Percentiles rank a stretch among this genome's conserved stretches.
phyloP scores from a whole-genome alignment of 2,113 vertebrate species.

The Potamarius usumacintae region DNA sequence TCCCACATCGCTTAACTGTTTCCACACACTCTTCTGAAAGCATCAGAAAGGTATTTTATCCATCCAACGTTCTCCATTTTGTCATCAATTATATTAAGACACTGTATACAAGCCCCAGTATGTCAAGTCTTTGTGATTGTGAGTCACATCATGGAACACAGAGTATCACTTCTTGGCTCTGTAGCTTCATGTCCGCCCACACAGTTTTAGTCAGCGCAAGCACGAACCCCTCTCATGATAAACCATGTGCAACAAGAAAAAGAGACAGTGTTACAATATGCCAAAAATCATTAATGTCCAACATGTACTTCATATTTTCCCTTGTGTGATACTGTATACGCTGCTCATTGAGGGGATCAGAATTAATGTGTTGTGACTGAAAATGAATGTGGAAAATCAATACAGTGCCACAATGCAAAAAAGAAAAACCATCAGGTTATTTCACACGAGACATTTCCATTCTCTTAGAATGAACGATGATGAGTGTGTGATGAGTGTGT shows the following conservation, averaged over 20 bases:
- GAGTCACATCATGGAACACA: conserved; percentile 35
- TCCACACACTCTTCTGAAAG: conserved; percentile 20
- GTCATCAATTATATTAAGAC: neutral
- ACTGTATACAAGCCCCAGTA: neutral
- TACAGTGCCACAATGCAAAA: neutral
- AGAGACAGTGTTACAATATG: neutral
- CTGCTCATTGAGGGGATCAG: neutral
- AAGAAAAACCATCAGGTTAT: neutral
- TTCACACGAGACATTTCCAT: neutral
- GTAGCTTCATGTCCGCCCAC: conserved; percentile 37
- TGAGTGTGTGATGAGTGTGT: neutral
- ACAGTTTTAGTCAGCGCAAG: conserved; percentile 36
- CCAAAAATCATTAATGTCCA: neutral
- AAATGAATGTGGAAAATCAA: conserved; percentile 8
- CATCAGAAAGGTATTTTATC: conserved; percentile 1
- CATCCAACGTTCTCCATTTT: conserved; percentile 2
- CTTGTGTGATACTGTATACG: neutral
- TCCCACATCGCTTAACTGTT: conserved; percentile 34
- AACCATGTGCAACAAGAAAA: conserved; percentile 22
- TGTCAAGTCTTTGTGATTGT: conserved; percentile 3
- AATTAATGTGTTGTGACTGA: too few species aligned
- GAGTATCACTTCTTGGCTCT: conserved; percentile 41
- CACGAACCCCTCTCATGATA: conserved; percentile 27
- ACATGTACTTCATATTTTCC: neutral
- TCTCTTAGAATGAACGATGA: neutral